A percentile compares a stretch with the other conserved stretches of the same genome.
Evolutionary conservation across 2,888 invertebrate species (phyloP).

Genomic region (Eremobia ochroleuca): DNA sequence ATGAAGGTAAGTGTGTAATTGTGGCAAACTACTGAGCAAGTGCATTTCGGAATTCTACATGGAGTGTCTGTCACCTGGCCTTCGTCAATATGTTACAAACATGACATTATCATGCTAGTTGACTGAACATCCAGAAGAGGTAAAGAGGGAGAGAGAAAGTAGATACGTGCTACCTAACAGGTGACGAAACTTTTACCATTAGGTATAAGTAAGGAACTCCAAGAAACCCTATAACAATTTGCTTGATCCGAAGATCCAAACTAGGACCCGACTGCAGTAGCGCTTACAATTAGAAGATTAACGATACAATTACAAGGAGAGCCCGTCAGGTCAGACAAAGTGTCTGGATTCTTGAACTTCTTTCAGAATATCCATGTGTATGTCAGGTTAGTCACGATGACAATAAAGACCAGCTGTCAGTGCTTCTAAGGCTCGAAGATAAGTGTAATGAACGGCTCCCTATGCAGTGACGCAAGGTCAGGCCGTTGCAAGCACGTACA

Average conservation of each 20-base stretch:
- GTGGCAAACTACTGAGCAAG: neutral
- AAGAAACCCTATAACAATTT: too few relatives aligned
- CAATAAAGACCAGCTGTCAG: neutral
- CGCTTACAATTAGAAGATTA: neutral
- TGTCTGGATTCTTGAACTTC: neutral
- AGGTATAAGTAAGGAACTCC: too few relatives aligned
- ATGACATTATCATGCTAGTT: neutral
- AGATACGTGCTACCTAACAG: too few relatives aligned
- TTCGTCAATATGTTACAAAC: neutral
- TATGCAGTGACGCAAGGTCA: neutral
- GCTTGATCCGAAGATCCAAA: neutral
- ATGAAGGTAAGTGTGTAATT: neutral
- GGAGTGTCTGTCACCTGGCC: neutral
- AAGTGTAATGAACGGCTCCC: neutral
- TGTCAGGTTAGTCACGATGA: neutral
- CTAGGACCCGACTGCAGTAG: neutral
- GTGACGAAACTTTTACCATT: too few relatives aligned
- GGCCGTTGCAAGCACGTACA: neutral
- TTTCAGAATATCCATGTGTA: neutral
- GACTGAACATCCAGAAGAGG: neutral
- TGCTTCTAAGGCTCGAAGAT: neutral
- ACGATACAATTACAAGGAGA: neutral
- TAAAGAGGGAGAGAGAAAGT: too few relatives aligned
- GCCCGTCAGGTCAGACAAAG: neutral
- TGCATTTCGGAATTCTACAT: neutral